Percentiles rank a stretch among this genome's conserved stretches.
Conservation (phyloP, 2,888 invertebrate species). For the Shargacucullia verbasci region DNA sequence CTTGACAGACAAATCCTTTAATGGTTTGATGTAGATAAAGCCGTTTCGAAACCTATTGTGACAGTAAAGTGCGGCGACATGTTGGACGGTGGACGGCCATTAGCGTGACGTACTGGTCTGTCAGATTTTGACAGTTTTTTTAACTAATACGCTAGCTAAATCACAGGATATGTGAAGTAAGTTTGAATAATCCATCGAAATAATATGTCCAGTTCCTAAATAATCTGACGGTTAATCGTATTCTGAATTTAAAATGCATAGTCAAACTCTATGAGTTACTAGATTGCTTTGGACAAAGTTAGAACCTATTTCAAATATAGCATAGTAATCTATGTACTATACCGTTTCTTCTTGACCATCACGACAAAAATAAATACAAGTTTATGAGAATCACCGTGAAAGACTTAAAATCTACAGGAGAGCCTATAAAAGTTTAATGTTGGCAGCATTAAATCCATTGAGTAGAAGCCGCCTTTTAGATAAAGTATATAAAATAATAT, state of each 20-base stretch:
- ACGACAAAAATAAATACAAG: slow-evolving; percentile 27
- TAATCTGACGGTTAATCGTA: too few species aligned
- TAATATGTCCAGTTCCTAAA: too few species aligned
- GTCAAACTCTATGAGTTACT: too few species aligned
- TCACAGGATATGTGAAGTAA: too few species aligned
- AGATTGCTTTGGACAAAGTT: too few species aligned
- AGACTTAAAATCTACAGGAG: slow-evolving; percentile 10
- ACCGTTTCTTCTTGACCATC: background rate
- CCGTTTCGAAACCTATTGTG: slow-evolving; percentile 24
- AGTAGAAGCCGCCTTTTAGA: slow-evolving; percentile 18
- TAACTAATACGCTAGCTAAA: background rate
- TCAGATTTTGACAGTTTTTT: slow-evolving; percentile 35
- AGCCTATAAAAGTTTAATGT: slow-evolving; percentile 34
- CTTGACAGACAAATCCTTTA: slow-evolving; percentile 64
- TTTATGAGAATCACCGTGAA: slow-evolving; percentile 27
- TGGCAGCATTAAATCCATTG: slow-evolving; percentile 31
- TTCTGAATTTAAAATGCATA: too few species aligned
- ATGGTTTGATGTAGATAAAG: slow-evolving; percentile 57
- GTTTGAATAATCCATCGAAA: too few species aligned
- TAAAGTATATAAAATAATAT: slow-evolving; percentile 39
- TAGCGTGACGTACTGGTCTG: slow-evolving; percentile 28
- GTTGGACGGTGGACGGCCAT: slow-evolving; percentile 25
- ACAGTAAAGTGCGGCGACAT: slow-evolving; percentile 20
- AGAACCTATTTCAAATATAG: too few species aligned
- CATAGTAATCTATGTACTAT: too few species aligned